Evolutionary conservation across 2,888 invertebrate species (phyloP), one percentile per base, ranked within the genome.

Genomic region (Ectemnius continuus): DNA sequence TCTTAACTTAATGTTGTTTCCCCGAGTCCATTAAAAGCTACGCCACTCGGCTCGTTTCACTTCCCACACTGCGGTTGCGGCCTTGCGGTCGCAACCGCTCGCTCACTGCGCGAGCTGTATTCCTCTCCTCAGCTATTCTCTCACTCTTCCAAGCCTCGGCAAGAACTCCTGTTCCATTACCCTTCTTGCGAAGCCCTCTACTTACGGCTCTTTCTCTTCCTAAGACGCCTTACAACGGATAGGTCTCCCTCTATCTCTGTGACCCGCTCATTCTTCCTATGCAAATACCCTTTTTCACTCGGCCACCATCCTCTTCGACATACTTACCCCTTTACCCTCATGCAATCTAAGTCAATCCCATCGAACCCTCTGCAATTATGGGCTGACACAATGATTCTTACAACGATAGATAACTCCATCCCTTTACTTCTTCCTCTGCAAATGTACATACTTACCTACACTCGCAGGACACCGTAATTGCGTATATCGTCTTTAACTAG

Each of bases 1-100:
- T 86, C 85, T 86, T 76, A 87, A 88, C 84, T 88, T 88, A 87
- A 87, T 85, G 87, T 84, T 85, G 83, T 86, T 89, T 88, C 87
- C 87, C 85, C 87, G 88, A 87, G 87, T 88, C 88, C 88, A 89
- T 90, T 90, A 90, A 89, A 87, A 90, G 89, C 87, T 80, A 86
- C 79, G 86, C 87, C 84, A 86, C 85, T 87, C 85, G 88, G 87
- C 86, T 89, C 88, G 88, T 89, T 90, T 88, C 88, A 87, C 89
- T 88, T 87, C 81, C 86, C 87, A 85, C 88, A 86, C 80, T 87
- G 87, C 84, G 88, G 87, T 87, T 84, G 84, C 78, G 82, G 84
- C 82, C 85, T 84, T 83, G 85, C 73, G 83, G 84, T 82, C 80
- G 77, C 84, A 73, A 84, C 82, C 77, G 66, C 79, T 78, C 82